Evolutionary conservation across 2,888 invertebrate species (phyloP).

Genomic region (Odontocolon sp.): DNA sequence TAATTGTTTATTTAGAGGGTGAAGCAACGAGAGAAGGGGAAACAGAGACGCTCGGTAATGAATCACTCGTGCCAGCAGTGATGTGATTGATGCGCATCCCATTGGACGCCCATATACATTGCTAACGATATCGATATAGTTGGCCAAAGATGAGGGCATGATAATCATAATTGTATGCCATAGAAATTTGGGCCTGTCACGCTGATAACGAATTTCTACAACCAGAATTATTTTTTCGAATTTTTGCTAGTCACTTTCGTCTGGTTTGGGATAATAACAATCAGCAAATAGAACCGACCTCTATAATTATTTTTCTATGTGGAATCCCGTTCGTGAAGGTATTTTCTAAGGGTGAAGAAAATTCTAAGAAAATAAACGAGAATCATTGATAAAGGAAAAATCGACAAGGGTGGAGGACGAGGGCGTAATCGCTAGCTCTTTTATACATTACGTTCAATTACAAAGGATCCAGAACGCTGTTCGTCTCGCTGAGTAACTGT

Average conservation of each 20-base stretch:
- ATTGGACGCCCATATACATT: background rate
- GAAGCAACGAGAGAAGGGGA: background rate
- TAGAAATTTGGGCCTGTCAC: background rate
- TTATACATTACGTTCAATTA: constrained; percentile 40
- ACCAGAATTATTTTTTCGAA: background rate
- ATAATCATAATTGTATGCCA: background rate
- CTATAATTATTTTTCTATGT: background rate
- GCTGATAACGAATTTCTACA: background rate
- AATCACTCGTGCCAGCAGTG: constrained; percentile 57
- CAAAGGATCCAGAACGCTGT: constrained; percentile 37
- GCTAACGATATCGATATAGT: constrained; percentile 1
- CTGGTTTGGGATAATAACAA: background rate
- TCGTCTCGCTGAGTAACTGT: constrained; percentile 38
- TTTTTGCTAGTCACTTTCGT: background rate
- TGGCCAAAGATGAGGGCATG: background rate
- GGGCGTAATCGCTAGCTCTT: constrained; percentile 26
- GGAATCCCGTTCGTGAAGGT: background rate
- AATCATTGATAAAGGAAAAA: background rate
- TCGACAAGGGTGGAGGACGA: background rate
- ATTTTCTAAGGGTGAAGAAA: background rate
- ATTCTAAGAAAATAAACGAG: background rate
- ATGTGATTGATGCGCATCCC: constrained; percentile 65
- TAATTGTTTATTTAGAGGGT: constrained; percentile 67
- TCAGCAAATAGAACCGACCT: background rate
- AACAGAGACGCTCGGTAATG: constrained; percentile 54